Evolutionary conservation across 2,797 vertebrate species (phyloP).

Genomic region (Labroides dimidiatus): DNA sequence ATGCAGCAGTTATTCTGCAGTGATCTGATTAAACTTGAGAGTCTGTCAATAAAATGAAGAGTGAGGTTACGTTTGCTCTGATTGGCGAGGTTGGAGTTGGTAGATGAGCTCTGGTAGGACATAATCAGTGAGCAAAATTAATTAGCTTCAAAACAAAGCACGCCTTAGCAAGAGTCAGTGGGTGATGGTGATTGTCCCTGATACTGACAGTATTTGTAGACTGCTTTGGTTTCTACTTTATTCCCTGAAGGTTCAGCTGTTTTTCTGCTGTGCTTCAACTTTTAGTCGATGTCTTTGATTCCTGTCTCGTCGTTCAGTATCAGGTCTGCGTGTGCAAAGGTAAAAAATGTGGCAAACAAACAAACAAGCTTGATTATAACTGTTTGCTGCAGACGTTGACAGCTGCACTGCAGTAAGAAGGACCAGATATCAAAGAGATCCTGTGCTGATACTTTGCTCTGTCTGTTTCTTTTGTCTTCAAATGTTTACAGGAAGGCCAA

Average conservation of each 20-base stretch:
- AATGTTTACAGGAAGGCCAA: conserved; percentile 83
- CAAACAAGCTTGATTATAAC: not conserved
- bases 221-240: not conserved
- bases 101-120: too few relatives aligned
- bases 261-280: not conserved
- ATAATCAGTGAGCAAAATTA: too few relatives aligned
- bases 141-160: too few relatives aligned
- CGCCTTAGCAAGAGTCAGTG: too few relatives aligned
- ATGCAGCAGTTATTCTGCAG: too few relatives aligned
- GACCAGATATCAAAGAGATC: too few relatives aligned
- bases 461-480: conserved; percentile 7
- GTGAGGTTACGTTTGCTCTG: too few relatives aligned
- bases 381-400: not conserved
- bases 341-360: not conserved
- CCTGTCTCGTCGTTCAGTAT: not conserved
- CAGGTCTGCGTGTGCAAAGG: not conserved
- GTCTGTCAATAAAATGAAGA: too few relatives aligned
- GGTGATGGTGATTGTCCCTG: not conserved
- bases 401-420: not conserved
- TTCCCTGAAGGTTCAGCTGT: not conserved
- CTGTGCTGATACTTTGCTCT: conserved; percentile 5
- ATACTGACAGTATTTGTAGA: not conserved
- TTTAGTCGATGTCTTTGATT: not conserved
- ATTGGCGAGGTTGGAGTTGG: too few relatives aligned
- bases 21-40: too few relatives aligned